Evolutionary conservation across 2,797 vertebrate genomes (phyloP).

Genomic region (Urosaurus nigricauda): DNA sequence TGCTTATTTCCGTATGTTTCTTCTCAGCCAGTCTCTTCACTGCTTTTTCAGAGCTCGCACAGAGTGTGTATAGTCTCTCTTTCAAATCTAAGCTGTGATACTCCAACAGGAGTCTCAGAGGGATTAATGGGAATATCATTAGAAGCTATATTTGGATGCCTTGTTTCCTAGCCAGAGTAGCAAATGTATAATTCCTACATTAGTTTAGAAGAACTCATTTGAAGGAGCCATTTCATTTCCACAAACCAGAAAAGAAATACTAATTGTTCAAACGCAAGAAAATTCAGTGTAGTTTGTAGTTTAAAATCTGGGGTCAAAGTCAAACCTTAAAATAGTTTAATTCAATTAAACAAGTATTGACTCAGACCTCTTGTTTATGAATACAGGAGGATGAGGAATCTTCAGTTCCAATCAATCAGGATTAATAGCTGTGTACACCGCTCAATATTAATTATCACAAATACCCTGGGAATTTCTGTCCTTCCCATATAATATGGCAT

Average conservation of each 20-base stretch:
- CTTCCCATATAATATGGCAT: not conserved
- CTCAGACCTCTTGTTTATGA: slow-evolving; percentile 39
- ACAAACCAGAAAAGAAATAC: not conserved
- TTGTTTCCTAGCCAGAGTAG: not conserved
- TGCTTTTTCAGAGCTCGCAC: no score
- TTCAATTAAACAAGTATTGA: slow-evolving; percentile 51
- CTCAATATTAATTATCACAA: not conserved
- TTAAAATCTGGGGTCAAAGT: not conserved
- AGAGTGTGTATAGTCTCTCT: no score
- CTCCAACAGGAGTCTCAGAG: no score
- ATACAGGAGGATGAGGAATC: slow-evolving; percentile 41
- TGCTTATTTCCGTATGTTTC: no score
- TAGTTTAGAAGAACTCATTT: not conserved
- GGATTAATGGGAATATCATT: no score
- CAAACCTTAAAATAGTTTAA: slow-evolving; percentile 55
- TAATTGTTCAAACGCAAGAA: not conserved
- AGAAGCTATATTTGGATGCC: not conserved
- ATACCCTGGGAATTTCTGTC: not conserved
- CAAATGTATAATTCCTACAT: no score
- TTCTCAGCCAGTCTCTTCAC: no score
- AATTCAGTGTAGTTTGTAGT: not conserved
- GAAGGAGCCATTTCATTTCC: not conserved
- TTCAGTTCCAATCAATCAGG: slow-evolving; percentile 32
- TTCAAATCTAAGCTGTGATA: no score
- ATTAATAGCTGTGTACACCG: slow-evolving; percentile 18